Base-by-base conservation (phyloP, 2,888 invertebrate species). In the Epistrophe eligans region DNA sequence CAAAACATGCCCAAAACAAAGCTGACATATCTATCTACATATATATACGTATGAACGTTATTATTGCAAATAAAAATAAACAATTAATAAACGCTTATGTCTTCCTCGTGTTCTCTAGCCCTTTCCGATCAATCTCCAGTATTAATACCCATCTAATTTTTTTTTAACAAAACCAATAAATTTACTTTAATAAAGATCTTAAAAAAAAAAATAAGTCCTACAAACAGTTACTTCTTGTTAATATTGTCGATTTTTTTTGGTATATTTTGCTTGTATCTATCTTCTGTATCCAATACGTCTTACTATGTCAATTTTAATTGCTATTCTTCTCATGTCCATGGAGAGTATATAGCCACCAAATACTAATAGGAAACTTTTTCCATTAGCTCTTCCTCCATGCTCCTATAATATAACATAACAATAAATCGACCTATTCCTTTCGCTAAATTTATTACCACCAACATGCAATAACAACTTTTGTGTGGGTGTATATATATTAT, bases 361-460 rank as follows among this genome's bases (percentile, higher is more conserved):
- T 35, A 40, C 62, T 60, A 73, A 80, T 77, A 74, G 60, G 28
- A 82, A 87, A 79, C 66, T 83, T 82, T 83, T 82, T 79, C 83
- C 87, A 87, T 87, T 87, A 82, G 82, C 35, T 35, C 45, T 48
- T 48, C 40, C 43, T 55, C 58, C n/a, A n/a, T 24, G 24, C 50
- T 60, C 58, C 24, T 24, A 24, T 24, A 24, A 24, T 24, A 24
- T 71, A 76, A 71, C 83, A 79, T 55, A 79, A 76, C 71, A 79
- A 87, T 87, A 87, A 82, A 87, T 87, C 79, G 87, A 74, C 79
- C 74, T 82, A 79, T 82, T 76, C 79, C 79, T 71, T 48, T 45
- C 57, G 74, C 48, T 70, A 62, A 79, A 87, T 87, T 87, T 87
- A 87, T 87, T 82, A 66, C 82, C 82, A 60, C 28, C 48, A 70